Evolutionary conservation across 2,797 vertebrate species (phyloP), one percentile per base, ranked within the genome.

Genomic region (Epinephelus malabaricus): DNA sequence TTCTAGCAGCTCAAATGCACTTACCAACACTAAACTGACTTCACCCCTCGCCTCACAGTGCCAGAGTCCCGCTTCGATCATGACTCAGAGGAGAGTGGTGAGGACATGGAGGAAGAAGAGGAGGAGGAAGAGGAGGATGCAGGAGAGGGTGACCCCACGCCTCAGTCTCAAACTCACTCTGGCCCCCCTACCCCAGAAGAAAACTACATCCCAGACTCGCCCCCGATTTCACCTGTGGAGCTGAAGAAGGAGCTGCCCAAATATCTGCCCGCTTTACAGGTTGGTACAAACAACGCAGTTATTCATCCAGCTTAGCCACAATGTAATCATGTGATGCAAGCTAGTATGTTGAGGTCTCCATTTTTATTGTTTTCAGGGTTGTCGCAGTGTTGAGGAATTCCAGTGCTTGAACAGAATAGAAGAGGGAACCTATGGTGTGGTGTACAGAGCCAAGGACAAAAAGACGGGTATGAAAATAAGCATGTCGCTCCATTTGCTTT

Each of bases 391-490:
- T 70, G 98, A 99, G 88, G 98, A 99, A 76, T 99, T 99, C 84
- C 98, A 99, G 93, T 99, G 98, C 86, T 87, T 99, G 82, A 99
- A 99, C 92, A 95, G 98, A 69, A 99, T 99, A 2, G 98, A 99
- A 60, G 98, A 99, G 73, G 98, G 98, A 60, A 99, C 98, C 0
- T 99, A 99, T 0, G 98, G 98, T 0, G 98, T 99, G 23, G 98
- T 99, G 47, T 99, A 99, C 94, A 95, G 98, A 94, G 98, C 98
- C 3, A 99, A 99, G 85, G 98, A 99, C 95, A 98, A 98, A 92
- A 99, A 99, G 79, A 99, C 98, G 0, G 98, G 98, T 98, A 69
- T 21, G 72, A 45, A 45, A 60, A 60, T 6, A 23, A 49, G 65
- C 12, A 4, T 2, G 0, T 0, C 0, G 18, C 6, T 34, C 13